phyloP scores from a whole-genome alignment of 1,140 invertebrate species.

The Drosophila chauvacae region DNA sequence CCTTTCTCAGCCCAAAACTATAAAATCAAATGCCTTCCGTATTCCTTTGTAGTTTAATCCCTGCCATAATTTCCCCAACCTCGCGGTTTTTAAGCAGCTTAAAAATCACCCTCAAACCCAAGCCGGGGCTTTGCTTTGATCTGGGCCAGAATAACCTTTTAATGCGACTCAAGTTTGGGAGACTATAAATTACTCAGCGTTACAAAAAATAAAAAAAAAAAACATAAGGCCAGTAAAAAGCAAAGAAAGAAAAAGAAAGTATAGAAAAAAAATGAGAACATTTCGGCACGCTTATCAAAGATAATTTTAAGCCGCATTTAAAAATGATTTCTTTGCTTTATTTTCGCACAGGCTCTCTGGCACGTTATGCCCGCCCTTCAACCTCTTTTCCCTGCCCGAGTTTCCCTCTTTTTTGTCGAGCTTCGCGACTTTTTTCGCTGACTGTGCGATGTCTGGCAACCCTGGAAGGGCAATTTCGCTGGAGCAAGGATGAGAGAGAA shows the following conservation, averaged over 20 bases:
- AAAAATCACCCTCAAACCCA: conserved; percentile 21
- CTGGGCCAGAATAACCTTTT: conserved; percentile 34
- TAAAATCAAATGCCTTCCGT: neutral
- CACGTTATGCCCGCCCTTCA: conserved; percentile 3
- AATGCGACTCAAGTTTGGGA: conserved; percentile 43
- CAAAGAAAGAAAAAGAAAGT: neutral
- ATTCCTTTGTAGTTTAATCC: conserved; percentile 13
- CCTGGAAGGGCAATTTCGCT: conserved; percentile 20
- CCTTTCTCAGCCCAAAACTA: conserved; percentile 3
- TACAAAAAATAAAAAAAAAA: conserved; percentile 9
- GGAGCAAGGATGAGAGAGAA: neutral
- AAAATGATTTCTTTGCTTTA: conserved; percentile 74
- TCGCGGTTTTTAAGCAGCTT: conserved; percentile 42
- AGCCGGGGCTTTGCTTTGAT: conserved; percentile 34
- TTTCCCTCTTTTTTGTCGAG: conserved; percentile 46
- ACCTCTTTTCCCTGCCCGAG: neutral
- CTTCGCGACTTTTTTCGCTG: conserved; percentile 58
- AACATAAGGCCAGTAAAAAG: neutral
- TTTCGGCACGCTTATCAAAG: conserved; percentile 76
- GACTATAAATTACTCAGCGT: conserved; percentile 63
- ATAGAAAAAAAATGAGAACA: conserved; percentile 46
- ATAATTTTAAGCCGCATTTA: conserved; percentile 79
- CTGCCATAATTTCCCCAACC: conserved; percentile 6
- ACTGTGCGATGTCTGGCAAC: conserved; percentile 76
- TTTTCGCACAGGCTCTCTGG: conserved; percentile 20